Evolutionary conservation across 2,113 vertebrate genomes (phyloP).

Genomic region (Orientallactaga bullata): DNA sequence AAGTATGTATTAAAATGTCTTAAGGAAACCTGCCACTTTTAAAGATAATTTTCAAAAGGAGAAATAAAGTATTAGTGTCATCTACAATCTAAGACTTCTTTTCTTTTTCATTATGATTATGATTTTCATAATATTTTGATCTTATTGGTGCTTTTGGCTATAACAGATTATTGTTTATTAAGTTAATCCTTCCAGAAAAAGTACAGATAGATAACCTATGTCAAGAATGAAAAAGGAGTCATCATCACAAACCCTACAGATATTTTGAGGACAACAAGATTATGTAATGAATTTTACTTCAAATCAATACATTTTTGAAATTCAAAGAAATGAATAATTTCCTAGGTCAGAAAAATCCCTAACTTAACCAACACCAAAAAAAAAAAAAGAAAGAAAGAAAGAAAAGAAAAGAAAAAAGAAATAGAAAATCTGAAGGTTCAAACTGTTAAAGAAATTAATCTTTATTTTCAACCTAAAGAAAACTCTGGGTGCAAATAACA

Average conservation of each 20-base stretch:
- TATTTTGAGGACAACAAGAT: background rate
- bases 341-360: background rate
- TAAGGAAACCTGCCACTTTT: too few relatives aligned
- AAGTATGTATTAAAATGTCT: too few relatives aligned
- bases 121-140: background rate
- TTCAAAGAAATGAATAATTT: slow-evolving; percentile 31
- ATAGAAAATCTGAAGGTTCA: slow-evolving; percentile 22
- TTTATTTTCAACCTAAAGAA: slow-evolving; percentile 34
- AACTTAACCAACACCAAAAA: slow-evolving; percentile 20
- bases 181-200: background rate
- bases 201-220: background rate
- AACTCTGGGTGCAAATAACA: background rate
- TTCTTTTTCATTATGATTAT: slow-evolving; percentile 15
- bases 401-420: too few relatives aligned
- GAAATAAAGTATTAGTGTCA: background rate
- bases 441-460: slow-evolving; percentile 18
- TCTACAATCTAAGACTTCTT: background rate
- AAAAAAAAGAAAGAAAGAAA: too few relatives aligned
- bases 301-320: slow-evolving; percentile 23
- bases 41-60: too few relatives aligned
- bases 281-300: background rate
- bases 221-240: background rate
- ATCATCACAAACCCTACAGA: slow-evolving; percentile 30
- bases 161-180: background rate
- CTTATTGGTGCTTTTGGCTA: background rate